Evolutionary conservation across 2,888 invertebrate genomes (phyloP), one percentile per base, ranked within the genome.

Genomic region (Lycia hirtaria): DNA sequence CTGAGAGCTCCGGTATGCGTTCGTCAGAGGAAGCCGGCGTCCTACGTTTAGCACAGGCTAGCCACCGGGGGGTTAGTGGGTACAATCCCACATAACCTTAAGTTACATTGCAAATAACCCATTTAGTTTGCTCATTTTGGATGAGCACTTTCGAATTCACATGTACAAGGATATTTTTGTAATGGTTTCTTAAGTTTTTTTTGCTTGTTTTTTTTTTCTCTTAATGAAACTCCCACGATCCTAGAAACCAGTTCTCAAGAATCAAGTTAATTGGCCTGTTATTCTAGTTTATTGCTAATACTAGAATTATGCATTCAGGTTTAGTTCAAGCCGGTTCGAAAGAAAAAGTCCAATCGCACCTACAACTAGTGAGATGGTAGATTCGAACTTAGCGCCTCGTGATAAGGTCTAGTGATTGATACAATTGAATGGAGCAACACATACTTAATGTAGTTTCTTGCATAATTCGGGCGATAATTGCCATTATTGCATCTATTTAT

Each of bases 151-250:
- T n/a, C n/a, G n/a, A n/a, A n/a, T n/a, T n/a, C n/a, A n/a, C n/a
- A n/a, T n/a, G n/a, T n/a, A n/a, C n/a, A n/a, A n/a, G n/a, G n/a
- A n/a, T n/a, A n/a, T n/a, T n/a, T n/a, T n/a, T n/a, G n/a, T n/a
- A n/a, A n/a, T n/a, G n/a, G n/a, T n/a, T n/a, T n/a, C n/a, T n/a
- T n/a, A n/a, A n/a, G n/a, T n/a, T n/a, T n/a, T n/a, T n/a, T n/a
- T n/a, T n/a, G n/a, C n/a, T n/a, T n/a, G n/a, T n/a, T n/a, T n/a
- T n/a, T n/a, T n/a, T n/a, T 52, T 17, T 50, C 28, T 22, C 33
- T 56, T 6, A 51, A 50, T 51, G 41, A 35, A 35, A 47, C 26
- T 56, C 47, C 28, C 47, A 57, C 56, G 47, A 20, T 47, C 32
- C 51, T 41, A 45, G 51, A 50, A 41, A 47, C 51, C 30, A 41